These are phyloP conservation scores for Harpegnathos saltator DNA, from an alignment of 1,140 invertebrate species.

Conservation along the genomic window DNA sequence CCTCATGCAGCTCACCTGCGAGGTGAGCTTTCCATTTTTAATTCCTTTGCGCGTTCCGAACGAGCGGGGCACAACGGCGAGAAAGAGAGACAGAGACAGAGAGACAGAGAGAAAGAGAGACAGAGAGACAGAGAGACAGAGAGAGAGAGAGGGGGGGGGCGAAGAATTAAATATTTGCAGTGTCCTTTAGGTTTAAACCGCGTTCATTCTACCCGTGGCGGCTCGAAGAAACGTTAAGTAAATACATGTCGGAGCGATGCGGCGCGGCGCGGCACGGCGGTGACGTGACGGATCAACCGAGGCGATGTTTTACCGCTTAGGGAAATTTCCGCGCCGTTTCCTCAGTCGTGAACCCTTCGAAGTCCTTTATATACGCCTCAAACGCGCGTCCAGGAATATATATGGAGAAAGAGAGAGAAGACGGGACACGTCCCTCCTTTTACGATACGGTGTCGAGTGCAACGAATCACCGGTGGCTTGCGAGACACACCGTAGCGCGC, in stretches of 20 bases:
- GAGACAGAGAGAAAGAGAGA: no score
- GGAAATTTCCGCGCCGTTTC: slow-evolving; percentile 70
- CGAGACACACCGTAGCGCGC: slow-evolving; percentile 15
- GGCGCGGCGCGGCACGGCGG: no score
- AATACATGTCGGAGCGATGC: slow-evolving; percentile 37
- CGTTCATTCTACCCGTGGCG: no score
- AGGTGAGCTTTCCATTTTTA: not conserved
- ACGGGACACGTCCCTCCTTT: slow-evolving; percentile 58
- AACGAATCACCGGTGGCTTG: slow-evolving; percentile 64
- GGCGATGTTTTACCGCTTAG: slow-evolving; percentile 70
- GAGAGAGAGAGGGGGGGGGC: no score
- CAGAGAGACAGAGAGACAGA: no score
- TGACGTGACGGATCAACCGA: slow-evolving; percentile 57
- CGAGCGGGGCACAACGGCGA: no score
- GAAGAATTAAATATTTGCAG: no score
- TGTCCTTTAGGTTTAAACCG: no score
- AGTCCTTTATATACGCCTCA: slow-evolving; percentile 64
- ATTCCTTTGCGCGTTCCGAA: no score
- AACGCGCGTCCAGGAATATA: slow-evolving; percentile 57
- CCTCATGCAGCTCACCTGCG: no score
- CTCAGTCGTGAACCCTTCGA: slow-evolving; percentile 59
- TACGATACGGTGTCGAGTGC: slow-evolving; percentile 66
- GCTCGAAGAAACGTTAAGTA: slow-evolving; percentile 63
- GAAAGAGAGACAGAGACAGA: no score
- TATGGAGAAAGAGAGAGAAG: slow-evolving; percentile 40